Conservation (phyloP, 2,113 vertebrate species). For the Seriola rivoliana region DNA sequence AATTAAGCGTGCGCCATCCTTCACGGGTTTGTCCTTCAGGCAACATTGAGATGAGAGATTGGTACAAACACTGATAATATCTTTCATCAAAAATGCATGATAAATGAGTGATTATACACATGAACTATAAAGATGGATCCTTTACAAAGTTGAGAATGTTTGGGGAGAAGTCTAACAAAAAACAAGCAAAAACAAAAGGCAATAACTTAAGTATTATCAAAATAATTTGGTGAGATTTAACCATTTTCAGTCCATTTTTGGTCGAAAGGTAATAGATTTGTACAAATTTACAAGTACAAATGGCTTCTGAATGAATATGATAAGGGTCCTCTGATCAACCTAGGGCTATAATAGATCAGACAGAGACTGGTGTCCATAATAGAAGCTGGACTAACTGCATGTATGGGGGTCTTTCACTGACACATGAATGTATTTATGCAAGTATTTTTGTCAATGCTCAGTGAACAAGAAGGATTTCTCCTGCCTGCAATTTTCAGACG, state of each 20-base stretch:
- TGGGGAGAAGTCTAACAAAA: neutral
- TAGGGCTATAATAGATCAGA: constrained; percentile 3
- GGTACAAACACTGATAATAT: neutral
- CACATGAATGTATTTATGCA: constrained; percentile 5
- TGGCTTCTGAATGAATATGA: constrained; percentile 21
- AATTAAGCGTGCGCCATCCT: constrained; percentile 15
- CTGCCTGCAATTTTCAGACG: neutral
- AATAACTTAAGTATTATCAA: constrained; percentile 67
- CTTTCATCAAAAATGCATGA: constrained; percentile 13
- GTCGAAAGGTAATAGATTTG: constrained; percentile 43
- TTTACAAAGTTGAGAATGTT: constrained; percentile 35
- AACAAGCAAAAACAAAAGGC: constrained; percentile 21
- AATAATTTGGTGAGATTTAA: constrained; percentile 45
- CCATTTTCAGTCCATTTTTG: constrained; percentile 36
- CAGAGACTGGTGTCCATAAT: constrained; percentile 11
- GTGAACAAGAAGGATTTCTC: constrained; percentile 25
- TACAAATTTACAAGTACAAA: constrained; percentile 59
- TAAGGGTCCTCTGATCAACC: constrained; percentile 22
- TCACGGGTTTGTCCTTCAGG: neutral
- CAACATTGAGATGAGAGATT: neutral
- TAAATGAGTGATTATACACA: constrained; percentile 43
- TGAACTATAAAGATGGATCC: constrained; percentile 26
- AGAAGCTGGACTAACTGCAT: constrained; percentile 14
- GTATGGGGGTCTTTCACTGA: constrained; percentile 4
- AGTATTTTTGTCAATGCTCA: constrained; percentile 6